Percentiles rank a stretch among this genome's conserved stretches.
Evolutionary conservation across 2,797 vertebrate species (phyloP).

Genomic region (Spea hammondii): DNA sequence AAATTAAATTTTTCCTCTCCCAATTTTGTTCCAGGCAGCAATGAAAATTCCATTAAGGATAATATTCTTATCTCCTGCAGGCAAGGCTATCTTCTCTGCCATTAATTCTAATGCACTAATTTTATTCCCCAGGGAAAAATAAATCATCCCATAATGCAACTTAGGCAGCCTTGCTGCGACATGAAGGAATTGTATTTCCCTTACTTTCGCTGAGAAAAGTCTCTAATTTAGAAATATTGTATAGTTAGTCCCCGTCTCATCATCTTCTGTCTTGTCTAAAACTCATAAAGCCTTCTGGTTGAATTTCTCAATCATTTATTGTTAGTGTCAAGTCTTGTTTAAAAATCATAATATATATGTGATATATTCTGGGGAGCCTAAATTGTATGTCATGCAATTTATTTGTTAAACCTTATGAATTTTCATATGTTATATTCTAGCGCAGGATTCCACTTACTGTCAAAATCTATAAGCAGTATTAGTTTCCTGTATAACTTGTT

Average conservation of each 20-base stretch:
- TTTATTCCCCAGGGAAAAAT: slow-evolving; percentile 51
- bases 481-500: slow-evolving; percentile 41
- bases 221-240: slow-evolving; percentile 52
- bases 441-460: slow-evolving; percentile 42
- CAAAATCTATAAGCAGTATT: slow-evolving; percentile 45
- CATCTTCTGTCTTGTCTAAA: slow-evolving; percentile 47
- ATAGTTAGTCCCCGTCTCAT: slow-evolving; percentile 47
- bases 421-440: slow-evolving; percentile 45
- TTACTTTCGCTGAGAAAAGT: slow-evolving; percentile 45
- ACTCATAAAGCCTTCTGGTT: slow-evolving; percentile 48
- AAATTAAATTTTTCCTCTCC: slow-evolving; percentile 45
- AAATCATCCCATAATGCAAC: slow-evolving; percentile 51
- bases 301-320: slow-evolving; percentile 52
- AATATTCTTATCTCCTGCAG: slow-evolving; percentile 53
- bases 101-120: slow-evolving; percentile 54
- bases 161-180: slow-evolving; percentile 43
- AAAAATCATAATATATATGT: slow-evolving; percentile 37
- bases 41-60: slow-evolving; percentile 54
- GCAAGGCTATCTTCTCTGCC: slow-evolving; percentile 50
- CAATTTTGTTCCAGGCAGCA: slow-evolving; percentile 52
- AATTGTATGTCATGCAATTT: slow-evolving; percentile 47
- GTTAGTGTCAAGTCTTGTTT: slow-evolving; percentile 43
- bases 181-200: slow-evolving; percentile 49
- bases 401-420: slow-evolving; percentile 47
- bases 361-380: slow-evolving; percentile 41